A percentile compares a stretch with the other conserved stretches of the same genome.
phyloP scores from a whole-genome alignment of 2,888 invertebrate species.

The Amphimallon solstitiale region DNA sequence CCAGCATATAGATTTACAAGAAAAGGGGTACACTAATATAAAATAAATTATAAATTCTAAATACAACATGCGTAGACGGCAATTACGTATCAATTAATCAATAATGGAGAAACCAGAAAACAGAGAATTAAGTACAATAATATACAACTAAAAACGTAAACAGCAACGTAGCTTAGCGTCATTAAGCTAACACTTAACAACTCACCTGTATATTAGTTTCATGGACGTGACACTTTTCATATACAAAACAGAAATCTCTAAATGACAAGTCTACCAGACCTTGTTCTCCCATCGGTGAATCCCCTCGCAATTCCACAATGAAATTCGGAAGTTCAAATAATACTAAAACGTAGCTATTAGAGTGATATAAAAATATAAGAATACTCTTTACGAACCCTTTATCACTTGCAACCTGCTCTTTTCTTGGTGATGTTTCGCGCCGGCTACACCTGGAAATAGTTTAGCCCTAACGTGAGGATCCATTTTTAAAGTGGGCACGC shows the following conservation, averaged over 20 bases:
- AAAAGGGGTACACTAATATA: too few species aligned
- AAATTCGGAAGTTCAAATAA: conserved; percentile 79
- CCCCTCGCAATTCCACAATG: conserved; percentile 80
- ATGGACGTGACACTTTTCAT: conserved; percentile 73
- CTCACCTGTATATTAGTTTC: conserved; percentile 77
- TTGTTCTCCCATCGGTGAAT: conserved; percentile 74
- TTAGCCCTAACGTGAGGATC: conserved; percentile 73
- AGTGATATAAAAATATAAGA: background rate
- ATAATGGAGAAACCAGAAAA: too few species aligned
- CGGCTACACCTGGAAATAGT: conserved; percentile 58
- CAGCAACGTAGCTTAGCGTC: background rate
- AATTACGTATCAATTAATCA: background rate
- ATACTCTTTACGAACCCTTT: conserved; percentile 42
- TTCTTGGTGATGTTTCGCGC: conserved; percentile 36
- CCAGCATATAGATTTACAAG: too few species aligned
- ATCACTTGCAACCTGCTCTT: conserved; percentile 46
- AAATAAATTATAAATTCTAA: too few species aligned
- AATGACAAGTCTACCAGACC: conserved; percentile 88
- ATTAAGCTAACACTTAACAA: too few species aligned
- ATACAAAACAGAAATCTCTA: conserved; percentile 81
- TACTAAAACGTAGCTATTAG: conserved; percentile 61
- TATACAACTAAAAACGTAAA: background rate
- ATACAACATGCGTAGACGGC: too few species aligned
- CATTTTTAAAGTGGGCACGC: conserved; percentile 67
- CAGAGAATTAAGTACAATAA: too few species aligned